phyloP scores from a whole-genome alignment of 2,888 invertebrate species.

The Andricus curvator region DNA sequence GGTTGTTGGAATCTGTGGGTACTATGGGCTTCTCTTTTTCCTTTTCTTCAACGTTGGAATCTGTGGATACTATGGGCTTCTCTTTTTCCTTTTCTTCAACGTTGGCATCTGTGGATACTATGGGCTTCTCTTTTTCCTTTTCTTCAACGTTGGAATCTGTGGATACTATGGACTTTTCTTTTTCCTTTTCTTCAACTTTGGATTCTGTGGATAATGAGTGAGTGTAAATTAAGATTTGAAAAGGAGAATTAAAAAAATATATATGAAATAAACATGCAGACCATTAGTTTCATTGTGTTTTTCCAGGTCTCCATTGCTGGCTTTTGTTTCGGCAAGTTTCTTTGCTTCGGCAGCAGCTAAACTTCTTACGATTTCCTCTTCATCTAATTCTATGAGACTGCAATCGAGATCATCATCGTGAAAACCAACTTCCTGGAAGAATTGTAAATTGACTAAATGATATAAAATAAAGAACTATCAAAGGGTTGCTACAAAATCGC shows the following conservation, averaged over 20 bases:
- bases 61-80: conserved; percentile 9
- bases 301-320: conserved; percentile 53
- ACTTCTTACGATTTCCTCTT: conserved; percentile 74
- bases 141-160: neutral
- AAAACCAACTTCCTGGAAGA: conserved; percentile 77
- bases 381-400: conserved; percentile 84
- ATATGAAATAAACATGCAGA: neutral
- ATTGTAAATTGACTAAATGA: neutral
- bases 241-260: neutral
- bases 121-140: too few relatives aligned
- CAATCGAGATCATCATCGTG: conserved; percentile 87
- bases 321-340: conserved; percentile 66
- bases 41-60: neutral
- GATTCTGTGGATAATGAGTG: conserved; percentile 22
- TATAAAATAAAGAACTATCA: neutral
- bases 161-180: neutral
- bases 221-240: too few relatives aligned
- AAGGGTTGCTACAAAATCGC: neutral
- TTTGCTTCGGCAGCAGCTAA: conserved; percentile 64
- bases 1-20: neutral
- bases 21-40: neutral
- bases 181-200: too few relatives aligned
- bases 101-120: neutral
- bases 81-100: neutral
- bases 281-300: conserved; percentile 43